phyloP scores from a whole-genome alignment of 2,797 vertebrate species.

The Uromys caudimaculatus region DNA sequence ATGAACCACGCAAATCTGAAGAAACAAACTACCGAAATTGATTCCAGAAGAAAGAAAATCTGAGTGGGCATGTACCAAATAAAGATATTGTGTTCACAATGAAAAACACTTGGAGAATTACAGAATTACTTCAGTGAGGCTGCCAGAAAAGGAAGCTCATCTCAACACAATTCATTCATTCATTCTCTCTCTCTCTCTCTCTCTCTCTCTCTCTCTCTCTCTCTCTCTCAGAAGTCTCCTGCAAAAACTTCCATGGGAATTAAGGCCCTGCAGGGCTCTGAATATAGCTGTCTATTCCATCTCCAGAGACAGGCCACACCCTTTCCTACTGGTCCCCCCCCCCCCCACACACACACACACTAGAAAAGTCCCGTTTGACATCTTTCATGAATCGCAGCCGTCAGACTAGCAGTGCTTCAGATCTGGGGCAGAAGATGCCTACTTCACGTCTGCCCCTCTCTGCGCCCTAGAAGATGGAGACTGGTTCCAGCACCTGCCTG shows the following conservation, averaged over 20 bases:
- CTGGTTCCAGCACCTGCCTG: background rate
- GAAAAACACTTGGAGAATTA: background rate
- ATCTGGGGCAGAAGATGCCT: accelerated
- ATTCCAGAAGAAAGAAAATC: background rate
- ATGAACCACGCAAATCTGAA: background rate
- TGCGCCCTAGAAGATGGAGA: background rate
- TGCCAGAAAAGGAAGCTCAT: background rate
- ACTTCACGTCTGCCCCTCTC: background rate
- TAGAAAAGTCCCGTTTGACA: background rate
- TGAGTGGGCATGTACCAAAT: background rate
- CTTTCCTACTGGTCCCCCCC: background rate
- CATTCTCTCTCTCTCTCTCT: background rate
- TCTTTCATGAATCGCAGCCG: too few species aligned
- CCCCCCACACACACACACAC: too few species aligned
- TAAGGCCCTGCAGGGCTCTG: background rate
- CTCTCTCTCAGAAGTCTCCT: background rate
- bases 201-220: background rate
- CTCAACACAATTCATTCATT: background rate
- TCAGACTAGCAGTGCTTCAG: background rate
- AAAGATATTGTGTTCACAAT: background rate
- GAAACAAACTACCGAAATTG: background rate
- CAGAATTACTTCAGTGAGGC: background rate
- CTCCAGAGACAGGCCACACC: background rate
- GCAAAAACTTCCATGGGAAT: too few species aligned
- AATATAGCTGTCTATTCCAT: too few species aligned